These are phyloP conservation scores for Sympetrum striolatum DNA, from an alignment of 2,888 invertebrate species.

Conservation along the genomic window DNA sequence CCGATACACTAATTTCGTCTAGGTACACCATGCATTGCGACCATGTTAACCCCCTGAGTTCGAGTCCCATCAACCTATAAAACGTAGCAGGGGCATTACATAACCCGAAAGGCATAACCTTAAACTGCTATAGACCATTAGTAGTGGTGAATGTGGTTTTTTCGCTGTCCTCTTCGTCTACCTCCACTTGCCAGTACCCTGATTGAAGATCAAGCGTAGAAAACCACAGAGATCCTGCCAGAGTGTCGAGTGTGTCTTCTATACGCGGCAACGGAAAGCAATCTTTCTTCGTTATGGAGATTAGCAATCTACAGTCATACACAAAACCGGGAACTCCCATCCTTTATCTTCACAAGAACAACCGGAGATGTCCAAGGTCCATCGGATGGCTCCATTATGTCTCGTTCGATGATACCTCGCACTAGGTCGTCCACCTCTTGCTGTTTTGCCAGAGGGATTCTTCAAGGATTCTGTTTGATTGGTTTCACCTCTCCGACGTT, in stretches of 20 bases:
- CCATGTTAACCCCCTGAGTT: background rate
- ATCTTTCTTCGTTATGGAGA: background rate
- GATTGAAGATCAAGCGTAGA: background rate
- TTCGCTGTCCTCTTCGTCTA: no score
- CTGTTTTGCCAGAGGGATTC: background rate
- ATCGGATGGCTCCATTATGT: background rate
- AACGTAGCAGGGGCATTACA: no score
- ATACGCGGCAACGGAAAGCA: background rate
- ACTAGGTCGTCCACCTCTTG: background rate
- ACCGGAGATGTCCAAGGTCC: background rate
- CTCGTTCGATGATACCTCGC: background rate
- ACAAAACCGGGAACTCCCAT: background rate
- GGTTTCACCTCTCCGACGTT: background rate
- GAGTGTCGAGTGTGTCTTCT: background rate
- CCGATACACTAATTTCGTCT: background rate
- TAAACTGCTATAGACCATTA: no score
- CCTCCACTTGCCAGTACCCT: no score
- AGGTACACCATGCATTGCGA: background rate
- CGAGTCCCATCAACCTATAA: background rate
- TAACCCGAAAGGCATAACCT: no score
- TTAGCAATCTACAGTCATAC: background rate
- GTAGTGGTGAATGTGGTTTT: no score
- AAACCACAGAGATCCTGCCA: background rate
- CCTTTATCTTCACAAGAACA: background rate
- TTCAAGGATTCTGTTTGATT: background rate